These are phyloP conservation scores for Piaya cayana DNA, from an alignment of 2,113 vertebrate species.

Conservation along the genomic window DNA sequence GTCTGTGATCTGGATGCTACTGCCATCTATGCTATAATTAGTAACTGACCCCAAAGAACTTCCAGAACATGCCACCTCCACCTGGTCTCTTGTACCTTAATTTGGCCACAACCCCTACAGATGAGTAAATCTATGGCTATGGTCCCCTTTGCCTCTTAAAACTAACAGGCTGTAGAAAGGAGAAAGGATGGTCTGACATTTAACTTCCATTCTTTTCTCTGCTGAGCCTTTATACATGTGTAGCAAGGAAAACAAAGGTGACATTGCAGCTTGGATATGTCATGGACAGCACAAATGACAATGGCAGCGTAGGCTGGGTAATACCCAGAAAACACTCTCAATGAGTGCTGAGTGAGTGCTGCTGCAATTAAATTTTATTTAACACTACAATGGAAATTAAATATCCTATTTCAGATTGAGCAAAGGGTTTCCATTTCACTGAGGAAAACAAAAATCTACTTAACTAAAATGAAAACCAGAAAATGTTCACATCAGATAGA, in stretches of 20 bases:
- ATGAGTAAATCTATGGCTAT: neutral
- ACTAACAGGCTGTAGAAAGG: neutral
- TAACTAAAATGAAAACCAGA: slow-evolving; percentile 38
- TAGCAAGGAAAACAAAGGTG: neutral
- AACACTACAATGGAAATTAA: neutral
- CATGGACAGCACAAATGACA: neutral
- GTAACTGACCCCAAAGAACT: neutral
- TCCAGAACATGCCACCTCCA: neutral
- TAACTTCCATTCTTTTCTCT: neutral
- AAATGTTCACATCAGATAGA: slow-evolving; percentile 2
- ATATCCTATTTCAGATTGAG: neutral
- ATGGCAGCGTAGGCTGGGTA: neutral
- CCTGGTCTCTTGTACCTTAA: neutral
- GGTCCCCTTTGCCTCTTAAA: neutral
- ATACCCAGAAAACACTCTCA: neutral
- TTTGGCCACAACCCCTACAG: neutral
- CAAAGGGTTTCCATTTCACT: neutral
- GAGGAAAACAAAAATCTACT: neutral
- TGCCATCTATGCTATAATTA: neutral
- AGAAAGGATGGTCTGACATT: neutral
- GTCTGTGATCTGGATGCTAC: neutral
- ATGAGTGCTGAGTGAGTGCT: neutral
- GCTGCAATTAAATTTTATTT: slow-evolving; percentile 1
- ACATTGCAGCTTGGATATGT: neutral
- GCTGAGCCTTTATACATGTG: neutral